Evolutionary conservation across 2,888 invertebrate genomes (phyloP).

Genomic region (Lycophotia porphyrea): DNA sequence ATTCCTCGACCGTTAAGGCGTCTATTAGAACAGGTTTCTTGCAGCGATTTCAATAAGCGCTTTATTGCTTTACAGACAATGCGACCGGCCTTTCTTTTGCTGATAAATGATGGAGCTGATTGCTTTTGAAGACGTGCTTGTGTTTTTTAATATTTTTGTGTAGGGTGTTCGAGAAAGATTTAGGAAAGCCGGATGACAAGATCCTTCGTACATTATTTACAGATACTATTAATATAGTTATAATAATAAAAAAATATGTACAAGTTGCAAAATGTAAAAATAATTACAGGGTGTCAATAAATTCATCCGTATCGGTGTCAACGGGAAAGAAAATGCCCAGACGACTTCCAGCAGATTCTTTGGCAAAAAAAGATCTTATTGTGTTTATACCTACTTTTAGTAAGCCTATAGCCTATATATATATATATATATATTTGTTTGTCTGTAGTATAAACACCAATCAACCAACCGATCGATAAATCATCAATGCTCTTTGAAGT

Average conservation of each 20-base stretch:
- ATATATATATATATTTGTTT: no score
- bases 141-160: slow-evolving; percentile 35
- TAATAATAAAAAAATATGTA: not conserved
- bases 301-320: not conserved
- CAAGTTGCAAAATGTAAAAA: not conserved
- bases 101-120: slow-evolving; percentile 48
- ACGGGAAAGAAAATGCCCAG: not conserved
- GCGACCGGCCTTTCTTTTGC: slow-evolving; percentile 47
- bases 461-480: not conserved
- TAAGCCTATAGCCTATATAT: no score
- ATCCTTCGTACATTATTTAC: not conserved
- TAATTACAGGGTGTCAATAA: not conserved
- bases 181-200: not conserved
- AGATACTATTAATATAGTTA: not conserved
- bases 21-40: slow-evolving; percentile 59
- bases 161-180: not conserved
- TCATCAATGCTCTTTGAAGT: not conserved
- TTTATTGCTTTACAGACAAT: slow-evolving; percentile 66
- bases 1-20: slow-evolving; percentile 60
- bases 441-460: not conserved
- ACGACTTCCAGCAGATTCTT: not conserved
- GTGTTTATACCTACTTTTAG: not conserved
- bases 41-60: slow-evolving; percentile 71
- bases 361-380: not conserved
- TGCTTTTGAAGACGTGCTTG: slow-evolving; percentile 45